Evolutionary conservation across 2,113 vertebrate species (phyloP).

Genomic region (Xiphophorus hellerii): DNA sequence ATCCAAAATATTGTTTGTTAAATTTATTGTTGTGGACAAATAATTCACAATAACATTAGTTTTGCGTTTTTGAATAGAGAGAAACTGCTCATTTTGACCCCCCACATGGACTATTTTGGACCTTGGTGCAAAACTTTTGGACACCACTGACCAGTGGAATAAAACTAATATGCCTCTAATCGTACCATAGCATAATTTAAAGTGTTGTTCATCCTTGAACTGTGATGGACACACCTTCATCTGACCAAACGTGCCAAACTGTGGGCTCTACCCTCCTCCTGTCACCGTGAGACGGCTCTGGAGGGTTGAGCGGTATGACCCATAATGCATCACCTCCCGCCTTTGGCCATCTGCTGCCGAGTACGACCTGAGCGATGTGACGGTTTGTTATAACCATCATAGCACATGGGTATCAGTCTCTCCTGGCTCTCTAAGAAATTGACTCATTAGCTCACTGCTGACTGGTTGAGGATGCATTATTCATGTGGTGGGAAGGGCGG

Average conservation of each 20-base stretch:
- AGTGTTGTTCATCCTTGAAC: conserved; percentile 36
- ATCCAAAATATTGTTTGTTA: too few species aligned
- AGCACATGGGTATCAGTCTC: conserved; percentile 61
- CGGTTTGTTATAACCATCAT: conserved; percentile 54
- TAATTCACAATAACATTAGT: too few species aligned
- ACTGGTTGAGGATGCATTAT: conserved; percentile 78
- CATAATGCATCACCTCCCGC: conserved; percentile 72
- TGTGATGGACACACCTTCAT: conserved; percentile 27
- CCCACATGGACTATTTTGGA: too few species aligned
- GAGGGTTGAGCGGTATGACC: conserved; percentile 58
- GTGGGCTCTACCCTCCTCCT: conserved; percentile 54
- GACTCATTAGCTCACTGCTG: conserved; percentile 75
- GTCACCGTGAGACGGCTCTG: conserved; percentile 58
- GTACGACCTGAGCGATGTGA: conserved; percentile 60
- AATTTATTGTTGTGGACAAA: too few species aligned
- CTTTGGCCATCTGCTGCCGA: conserved; percentile 70
- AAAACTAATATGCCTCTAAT: conserved; percentile 43
- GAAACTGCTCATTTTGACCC: too few species aligned
- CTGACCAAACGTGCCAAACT: conserved; percentile 45
- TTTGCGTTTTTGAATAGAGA: too few species aligned
- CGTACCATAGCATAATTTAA: conserved; percentile 26
- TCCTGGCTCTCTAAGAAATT: conserved; percentile 66
- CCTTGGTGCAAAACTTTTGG: too few species aligned
- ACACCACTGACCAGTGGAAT: neutral
- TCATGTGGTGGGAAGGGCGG: conserved; percentile 66